Conservation (phyloP, 2,113 vertebrate species). For the Mormyrus lacerda region DNA sequence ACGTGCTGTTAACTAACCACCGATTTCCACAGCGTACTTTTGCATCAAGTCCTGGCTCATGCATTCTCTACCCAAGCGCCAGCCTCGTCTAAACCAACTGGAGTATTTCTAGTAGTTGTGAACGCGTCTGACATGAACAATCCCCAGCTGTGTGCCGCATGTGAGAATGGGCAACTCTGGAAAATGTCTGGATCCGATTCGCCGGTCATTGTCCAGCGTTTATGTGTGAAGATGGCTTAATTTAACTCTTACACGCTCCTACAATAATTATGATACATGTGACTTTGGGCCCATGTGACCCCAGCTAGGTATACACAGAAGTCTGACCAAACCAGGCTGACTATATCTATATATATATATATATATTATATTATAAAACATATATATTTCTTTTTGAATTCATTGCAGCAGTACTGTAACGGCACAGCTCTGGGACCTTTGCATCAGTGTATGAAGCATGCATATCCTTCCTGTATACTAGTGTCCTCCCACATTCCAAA, state of each 20-base stretch:
- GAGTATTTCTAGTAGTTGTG: neutral
- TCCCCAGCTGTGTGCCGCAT: neutral
- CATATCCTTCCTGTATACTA: neutral
- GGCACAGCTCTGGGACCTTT: neutral
- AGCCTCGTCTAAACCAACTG: neutral
- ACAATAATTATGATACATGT: too few relatives aligned
- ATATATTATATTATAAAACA: too few relatives aligned
- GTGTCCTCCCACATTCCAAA: neutral
- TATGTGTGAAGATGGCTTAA: neutral
- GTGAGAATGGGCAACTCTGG: neutral
- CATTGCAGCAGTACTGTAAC: neutral
- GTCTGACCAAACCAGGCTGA: neutral
- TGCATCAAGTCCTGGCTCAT: neutral
- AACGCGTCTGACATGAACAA: neutral
- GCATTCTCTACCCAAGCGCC: neutral
- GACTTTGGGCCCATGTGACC: too few relatives aligned
- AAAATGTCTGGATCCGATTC: neutral
- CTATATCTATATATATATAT: too few relatives aligned
- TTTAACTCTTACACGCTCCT: neutral
- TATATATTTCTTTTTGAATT: neutral
- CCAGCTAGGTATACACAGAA: neutral
- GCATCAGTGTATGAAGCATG: neutral
- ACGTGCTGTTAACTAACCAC: neutral
- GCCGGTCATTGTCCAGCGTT: neutral
- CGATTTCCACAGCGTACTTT: neutral